Conservation (phyloP, 2,797 vertebrate genomes). For the Meda fulgida region DNA sequence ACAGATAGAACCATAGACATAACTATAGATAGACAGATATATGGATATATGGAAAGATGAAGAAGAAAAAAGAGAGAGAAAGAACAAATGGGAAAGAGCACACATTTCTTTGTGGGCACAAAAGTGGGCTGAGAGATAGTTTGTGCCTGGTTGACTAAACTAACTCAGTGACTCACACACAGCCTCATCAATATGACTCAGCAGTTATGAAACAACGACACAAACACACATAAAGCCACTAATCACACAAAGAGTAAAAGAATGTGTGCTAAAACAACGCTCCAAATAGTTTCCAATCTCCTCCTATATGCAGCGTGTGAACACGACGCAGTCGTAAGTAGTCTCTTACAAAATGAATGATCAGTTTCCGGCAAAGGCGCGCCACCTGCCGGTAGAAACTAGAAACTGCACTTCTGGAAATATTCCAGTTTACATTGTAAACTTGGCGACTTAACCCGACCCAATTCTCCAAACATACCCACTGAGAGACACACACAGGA, state of each 20-base stretch:
- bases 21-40: not conserved
- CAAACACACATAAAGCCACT: not conserved
- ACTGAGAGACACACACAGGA: not conserved
- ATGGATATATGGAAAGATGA: not conserved
- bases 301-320: not conserved
- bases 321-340: conserved; percentile 18
- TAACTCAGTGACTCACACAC: conserved; percentile 49
- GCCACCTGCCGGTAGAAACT: conserved; percentile 54
- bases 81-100: not conserved
- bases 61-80: not conserved
- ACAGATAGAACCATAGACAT: not conserved
- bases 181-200: conserved; percentile 48
- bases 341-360: not conserved
- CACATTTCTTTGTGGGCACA: conserved; percentile 36
- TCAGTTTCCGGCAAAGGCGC: conserved; percentile 19
- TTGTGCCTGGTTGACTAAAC: conserved; percentile 50
- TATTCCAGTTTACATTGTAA: not conserved
- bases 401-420: not conserved
- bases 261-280: not conserved
- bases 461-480: conserved; percentile 5
- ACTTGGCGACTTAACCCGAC: not conserved
- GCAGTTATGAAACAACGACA: conserved; percentile 43
- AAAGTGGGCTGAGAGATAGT: conserved; percentile 41
- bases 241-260: conserved; percentile 5
- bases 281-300: conserved; percentile 6